Conservation (phyloP, 2,797 vertebrate species). For the Eulemur rubriventer region DNA sequence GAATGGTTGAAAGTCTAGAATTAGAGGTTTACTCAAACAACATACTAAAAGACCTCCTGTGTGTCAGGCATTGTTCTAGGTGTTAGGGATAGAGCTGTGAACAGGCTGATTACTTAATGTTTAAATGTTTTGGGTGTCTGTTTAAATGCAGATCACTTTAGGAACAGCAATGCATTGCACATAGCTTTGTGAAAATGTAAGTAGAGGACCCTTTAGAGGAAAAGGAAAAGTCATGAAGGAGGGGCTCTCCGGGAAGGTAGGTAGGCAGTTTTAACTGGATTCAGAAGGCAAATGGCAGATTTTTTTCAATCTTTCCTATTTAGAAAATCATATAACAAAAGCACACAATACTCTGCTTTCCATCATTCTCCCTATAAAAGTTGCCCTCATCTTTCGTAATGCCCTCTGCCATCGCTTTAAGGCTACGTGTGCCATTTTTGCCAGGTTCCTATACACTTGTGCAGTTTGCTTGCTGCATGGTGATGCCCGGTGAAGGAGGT, state of each 20-base stretch:
- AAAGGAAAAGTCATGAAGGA: neutral
- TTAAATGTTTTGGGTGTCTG: neutral
- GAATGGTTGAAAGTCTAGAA: neutral
- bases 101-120: neutral
- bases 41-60: neutral
- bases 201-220: neutral
- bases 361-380: neutral
- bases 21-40: neutral
- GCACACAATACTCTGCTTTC: neutral
- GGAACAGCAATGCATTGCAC: neutral
- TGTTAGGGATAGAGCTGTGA: neutral
- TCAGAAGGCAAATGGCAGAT: neutral
- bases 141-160: neutral
- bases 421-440: neutral
- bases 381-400: neutral
- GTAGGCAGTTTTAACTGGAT: neutral
- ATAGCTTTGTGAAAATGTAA: neutral
- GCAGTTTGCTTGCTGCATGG: neutral
- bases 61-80: neutral
- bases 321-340: neutral
- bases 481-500: neutral
- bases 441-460: neutral
- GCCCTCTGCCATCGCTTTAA: neutral
- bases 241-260: neutral
- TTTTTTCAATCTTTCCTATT: neutral